Evolutionary conservation across 2,888 invertebrate species (phyloP).

Genomic region (Pammene fasciana): DNA sequence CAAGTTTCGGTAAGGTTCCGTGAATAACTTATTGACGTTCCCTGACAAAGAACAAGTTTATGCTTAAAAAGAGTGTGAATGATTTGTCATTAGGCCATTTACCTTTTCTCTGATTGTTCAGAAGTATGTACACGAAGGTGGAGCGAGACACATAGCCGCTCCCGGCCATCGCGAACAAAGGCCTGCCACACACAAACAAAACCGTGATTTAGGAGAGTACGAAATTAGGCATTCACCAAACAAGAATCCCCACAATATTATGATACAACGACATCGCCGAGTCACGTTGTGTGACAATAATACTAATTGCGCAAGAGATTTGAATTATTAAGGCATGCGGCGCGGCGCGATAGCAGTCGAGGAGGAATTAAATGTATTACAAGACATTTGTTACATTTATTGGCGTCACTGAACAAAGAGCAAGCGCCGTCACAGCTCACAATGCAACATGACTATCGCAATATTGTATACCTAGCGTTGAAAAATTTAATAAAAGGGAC

Average conservation of each 20-base stretch:
- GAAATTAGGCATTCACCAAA: constrained; percentile 62
- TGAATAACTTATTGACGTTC: too few relatives aligned
- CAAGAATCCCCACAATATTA: constrained; percentile 56
- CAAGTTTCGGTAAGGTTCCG: too few relatives aligned
- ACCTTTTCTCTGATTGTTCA: too few relatives aligned
- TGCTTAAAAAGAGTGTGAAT: too few relatives aligned
- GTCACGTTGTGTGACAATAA: constrained; percentile 40
- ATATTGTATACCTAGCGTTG: constrained; percentile 6
- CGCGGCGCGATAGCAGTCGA: constrained; percentile 25
- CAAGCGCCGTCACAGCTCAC: constrained; percentile 24
- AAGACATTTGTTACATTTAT: constrained; percentile 33
- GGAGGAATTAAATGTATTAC: constrained; percentile 34
- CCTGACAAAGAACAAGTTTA: too few relatives aligned
- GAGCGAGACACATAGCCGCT: constrained; percentile 39
- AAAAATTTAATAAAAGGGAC: constrained; percentile 30
- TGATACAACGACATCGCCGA: constrained; percentile 49
- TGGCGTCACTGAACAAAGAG: constrained; percentile 27
- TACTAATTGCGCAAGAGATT: constrained; percentile 39
- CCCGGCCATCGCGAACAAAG: constrained; percentile 63
- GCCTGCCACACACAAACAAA: constrained; percentile 68
- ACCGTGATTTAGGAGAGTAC: constrained; percentile 69
- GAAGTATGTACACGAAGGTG: constrained; percentile 21
- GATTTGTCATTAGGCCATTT: too few relatives aligned
- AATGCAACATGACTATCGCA: constrained; percentile 20
- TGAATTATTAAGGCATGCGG: constrained; percentile 39